Evolutionary conservation across 1,140 invertebrate genomes (phyloP).

Genomic region (Copidosoma floridanum): DNA sequence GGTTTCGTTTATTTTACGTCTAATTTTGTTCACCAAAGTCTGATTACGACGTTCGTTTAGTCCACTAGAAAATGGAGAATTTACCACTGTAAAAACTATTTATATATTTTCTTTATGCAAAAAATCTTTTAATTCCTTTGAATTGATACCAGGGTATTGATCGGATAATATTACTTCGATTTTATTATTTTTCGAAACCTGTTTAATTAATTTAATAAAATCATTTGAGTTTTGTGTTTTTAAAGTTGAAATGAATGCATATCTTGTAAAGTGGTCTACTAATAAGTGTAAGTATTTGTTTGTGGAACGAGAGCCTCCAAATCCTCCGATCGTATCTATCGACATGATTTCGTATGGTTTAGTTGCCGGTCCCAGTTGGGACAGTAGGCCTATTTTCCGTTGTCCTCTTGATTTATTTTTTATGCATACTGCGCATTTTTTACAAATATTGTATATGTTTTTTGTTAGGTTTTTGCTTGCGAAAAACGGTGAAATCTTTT

Average conservation of each 20-base stretch:
- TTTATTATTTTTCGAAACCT: constrained; percentile 28
- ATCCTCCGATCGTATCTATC: constrained; percentile 21
- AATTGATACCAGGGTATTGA: constrained; percentile 27
- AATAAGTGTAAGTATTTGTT: too few relatives aligned
- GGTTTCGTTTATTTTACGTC: constrained; percentile 18
- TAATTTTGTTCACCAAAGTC: constrained; percentile 21
- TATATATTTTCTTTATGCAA: constrained; percentile 15
- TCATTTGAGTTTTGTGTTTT: constrained; percentile 41
- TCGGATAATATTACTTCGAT: constrained; percentile 32
- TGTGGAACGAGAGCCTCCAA: constrained; percentile 34
- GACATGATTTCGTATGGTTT: constrained; percentile 24
- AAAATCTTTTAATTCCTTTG: constrained; percentile 27
- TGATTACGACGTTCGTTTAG: constrained; percentile 26
- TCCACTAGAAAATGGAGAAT: constrained; percentile 22
- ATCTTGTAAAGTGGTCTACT: too few relatives aligned
- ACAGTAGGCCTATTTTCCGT: too few relatives aligned
- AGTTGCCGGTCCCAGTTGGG: too few relatives aligned
- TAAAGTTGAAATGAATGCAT: too few relatives aligned
- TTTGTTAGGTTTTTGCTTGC: too few relatives aligned
- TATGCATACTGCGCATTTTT: too few relatives aligned
- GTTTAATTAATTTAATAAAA: constrained; percentile 43
- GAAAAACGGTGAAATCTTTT: too few relatives aligned
- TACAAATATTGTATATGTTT: too few relatives aligned
- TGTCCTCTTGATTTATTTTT: too few relatives aligned
- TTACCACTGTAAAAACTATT: constrained; percentile 22